Conservation (phyloP, 1,140 invertebrate species). For the Panagrolaimus sp. region DNA sequence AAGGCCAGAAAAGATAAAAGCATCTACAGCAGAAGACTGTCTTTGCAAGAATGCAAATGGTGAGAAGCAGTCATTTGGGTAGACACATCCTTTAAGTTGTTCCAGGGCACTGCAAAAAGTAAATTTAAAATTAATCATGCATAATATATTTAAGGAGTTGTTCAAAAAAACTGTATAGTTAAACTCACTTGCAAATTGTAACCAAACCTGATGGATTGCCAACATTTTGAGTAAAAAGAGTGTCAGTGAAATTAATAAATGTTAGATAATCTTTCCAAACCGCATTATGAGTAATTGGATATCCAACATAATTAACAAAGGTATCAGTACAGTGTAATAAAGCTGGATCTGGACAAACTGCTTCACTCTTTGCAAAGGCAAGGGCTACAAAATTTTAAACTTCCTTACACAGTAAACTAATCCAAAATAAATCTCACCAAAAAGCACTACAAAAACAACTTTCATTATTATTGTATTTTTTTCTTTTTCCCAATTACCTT, state of each 20-base stretch:
- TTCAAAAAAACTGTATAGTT: too few species aligned
- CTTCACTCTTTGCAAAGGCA: background rate
- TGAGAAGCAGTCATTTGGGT: background rate
- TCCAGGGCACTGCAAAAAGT: background rate
- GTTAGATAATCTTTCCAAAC: slow-evolving; percentile 1
- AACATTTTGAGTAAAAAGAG: background rate
- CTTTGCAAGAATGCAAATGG: background rate
- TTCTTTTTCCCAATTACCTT: too few species aligned
- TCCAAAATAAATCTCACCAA: too few species aligned
- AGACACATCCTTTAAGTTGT: background rate
- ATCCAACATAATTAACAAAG: background rate
- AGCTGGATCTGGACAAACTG: background rate
- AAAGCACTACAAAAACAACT: too few species aligned
- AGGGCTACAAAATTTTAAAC: slow-evolving; percentile 6
- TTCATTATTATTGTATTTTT: too few species aligned
- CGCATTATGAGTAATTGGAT: background rate
- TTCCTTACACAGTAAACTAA: too few species aligned
- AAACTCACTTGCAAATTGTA: background rate
- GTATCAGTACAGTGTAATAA: background rate
- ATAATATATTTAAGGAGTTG: too few species aligned
- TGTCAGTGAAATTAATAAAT: slow-evolving; percentile 9
- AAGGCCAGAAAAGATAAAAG: background rate
- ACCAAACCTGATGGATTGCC: background rate
- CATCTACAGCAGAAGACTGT: background rate
- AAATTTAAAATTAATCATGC: background rate